Evolutionary conservation across 2,797 vertebrate genomes (phyloP), one percentile per base, ranked within the genome.

Genomic region (Lycodopsis pacificus): DNA sequence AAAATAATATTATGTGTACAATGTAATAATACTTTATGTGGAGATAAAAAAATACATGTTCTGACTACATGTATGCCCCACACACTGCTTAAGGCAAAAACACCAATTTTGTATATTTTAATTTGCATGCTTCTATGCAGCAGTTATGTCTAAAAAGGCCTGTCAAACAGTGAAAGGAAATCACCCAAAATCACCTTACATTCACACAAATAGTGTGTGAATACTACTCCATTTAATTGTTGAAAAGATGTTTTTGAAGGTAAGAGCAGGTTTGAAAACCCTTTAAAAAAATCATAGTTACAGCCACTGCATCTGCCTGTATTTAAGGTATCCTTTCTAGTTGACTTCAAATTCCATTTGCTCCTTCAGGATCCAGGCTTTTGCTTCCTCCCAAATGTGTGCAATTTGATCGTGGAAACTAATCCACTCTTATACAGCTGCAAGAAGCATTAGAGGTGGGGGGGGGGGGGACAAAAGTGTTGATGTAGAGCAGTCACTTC

Each of bases 381-480:
- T 77, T 64, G 58, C 67, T 68, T 89, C 61, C 53, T n/a, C 42
- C 56, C 40, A 32, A 79, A 85, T 83, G 64, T 76, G 67, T 65
- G 87, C 76, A 89, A 92, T 85, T 87, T 82, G 89, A 91, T 89
- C 77, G 65, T 68, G 81, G 83, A 86, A 88, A 85, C 73, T 86
- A 73, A 82, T 70, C 73, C 58, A 66, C 44, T 91, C 73, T 67
- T 32, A 25, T 68, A 78, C 89, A 89, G 88, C 93, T 94, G 94
- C 78, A 84, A 88, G 94, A 93, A 74, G 76, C 91, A 94, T 95
- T 89, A 91, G 76, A 68, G 67, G 71, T 76, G 53, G 4, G 30
- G 30, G 5, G 30, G 15, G 73, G 34, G 34, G 63, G 25, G 54
- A 17, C 69, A 61, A 62, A 80, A 62, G 85, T 81, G 85, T 74